phyloP scores from a whole-genome alignment of 2,888 invertebrate genomes.

The Chloroclystis v-ata region DNA sequence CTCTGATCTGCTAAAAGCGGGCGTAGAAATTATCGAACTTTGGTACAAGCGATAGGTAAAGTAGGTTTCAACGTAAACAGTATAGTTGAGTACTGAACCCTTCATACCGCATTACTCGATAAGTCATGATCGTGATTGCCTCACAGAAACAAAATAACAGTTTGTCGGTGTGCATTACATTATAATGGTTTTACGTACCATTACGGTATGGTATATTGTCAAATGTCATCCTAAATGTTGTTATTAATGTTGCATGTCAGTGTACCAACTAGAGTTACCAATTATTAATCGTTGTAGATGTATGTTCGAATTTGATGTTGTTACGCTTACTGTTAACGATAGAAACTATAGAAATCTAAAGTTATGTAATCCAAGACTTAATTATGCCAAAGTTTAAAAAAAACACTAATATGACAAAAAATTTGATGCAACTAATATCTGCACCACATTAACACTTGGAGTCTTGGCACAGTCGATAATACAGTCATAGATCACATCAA shows the following conservation, averaged over 20 bases:
- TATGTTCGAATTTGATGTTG: conserved; percentile 10
- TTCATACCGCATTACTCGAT: conserved; percentile 29
- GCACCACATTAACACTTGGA: neutral
- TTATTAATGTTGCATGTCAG: conserved; percentile 49
- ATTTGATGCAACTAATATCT: conserved; percentile 12
- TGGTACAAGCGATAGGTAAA: neutral
- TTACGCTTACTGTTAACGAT: conserved; percentile 11
- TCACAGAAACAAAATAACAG: conserved; percentile 17
- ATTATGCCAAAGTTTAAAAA: neutral
- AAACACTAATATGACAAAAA: neutral
- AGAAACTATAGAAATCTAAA: neutral
- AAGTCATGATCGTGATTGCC: conserved; percentile 28
- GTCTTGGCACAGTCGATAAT: too few relatives aligned
- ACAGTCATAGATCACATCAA: too few relatives aligned
- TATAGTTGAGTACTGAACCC: conserved; percentile 27
- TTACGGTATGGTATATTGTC: too few relatives aligned
- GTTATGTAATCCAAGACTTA: neutral
- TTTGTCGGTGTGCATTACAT: conserved; percentile 18
- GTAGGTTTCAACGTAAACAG: conserved; percentile 1
- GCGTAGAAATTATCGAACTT: neutral
- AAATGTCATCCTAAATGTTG: conserved; percentile 17
- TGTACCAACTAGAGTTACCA: conserved; percentile 27
- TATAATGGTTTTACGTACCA: conserved; percentile 14
- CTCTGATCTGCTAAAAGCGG: too few relatives aligned
- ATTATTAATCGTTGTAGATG: conserved; percentile 13